Evolutionary conservation across 2,113 vertebrate genomes (phyloP), one percentile per base, ranked within the genome.

Genomic region (Pantherophis guttatus): DNA sequence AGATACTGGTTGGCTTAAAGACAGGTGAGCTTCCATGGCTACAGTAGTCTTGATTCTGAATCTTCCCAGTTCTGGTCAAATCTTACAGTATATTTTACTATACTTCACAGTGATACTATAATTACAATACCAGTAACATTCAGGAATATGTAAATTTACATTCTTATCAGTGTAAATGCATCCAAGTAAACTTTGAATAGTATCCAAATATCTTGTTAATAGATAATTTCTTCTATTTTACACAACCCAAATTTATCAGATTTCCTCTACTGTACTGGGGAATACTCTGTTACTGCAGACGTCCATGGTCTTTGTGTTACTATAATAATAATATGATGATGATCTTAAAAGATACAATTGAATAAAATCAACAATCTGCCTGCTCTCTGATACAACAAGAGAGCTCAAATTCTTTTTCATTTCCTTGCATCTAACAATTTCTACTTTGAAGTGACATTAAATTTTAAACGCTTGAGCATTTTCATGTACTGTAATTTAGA

Each of bases 391-490:
- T 0, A 57, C 55, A 93, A 65, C 87, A 13, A 1, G 8, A 70
- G 65, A 70, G 12, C 65, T 70, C 65, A 70, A 86, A 0, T 88
- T 94, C 1, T 0, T 91, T 94, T 19, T 94, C 92, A 62, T 95
- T 93, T 93, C 90, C 91, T 93, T 59, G 93, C 91, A 91, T 95
- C 94, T 94, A 91, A 96, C 94, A 94, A 94, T 96, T 95, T 95
- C 88, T 96, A 93, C 95, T 95, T 96, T 96, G 95, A 96, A 96
- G 93, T 94, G 93, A 93, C 94, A 96, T 97, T 95, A 97, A 97
- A 97, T 96, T 97, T 95, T 97, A 96, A 96, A 96, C 95, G 95
- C 95, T 93, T 95, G 95, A 95, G 93, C 93, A 0, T 92, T 97
- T 97, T 94, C 94, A 90, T 95, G 95, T 54, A 15, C 13, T 54